phyloP scores from a whole-genome alignment of 2,113 vertebrate species.

The Ochotona princeps region DNA sequence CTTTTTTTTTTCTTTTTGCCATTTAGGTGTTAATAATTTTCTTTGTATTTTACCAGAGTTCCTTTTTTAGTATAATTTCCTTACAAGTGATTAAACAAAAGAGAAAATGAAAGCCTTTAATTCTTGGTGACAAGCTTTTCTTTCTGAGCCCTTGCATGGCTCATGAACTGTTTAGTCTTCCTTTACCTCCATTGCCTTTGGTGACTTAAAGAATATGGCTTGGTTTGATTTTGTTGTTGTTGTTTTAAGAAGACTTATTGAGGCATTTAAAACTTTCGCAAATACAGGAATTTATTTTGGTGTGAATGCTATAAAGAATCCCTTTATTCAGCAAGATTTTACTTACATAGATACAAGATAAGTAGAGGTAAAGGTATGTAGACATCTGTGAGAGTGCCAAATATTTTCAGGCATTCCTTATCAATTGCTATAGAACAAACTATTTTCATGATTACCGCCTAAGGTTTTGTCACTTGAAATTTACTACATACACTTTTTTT shows the following conservation, averaged over 20 bases:
- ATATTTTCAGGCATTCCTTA: background rate
- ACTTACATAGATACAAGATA: no score
- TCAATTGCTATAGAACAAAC: background rate
- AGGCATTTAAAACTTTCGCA: background rate
- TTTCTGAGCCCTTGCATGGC: background rate
- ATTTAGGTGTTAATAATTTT: background rate
- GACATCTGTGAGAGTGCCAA: background rate
- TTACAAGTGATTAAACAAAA: no score
- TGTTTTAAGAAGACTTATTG: background rate
- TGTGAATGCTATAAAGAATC: background rate
- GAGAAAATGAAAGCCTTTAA: background rate
- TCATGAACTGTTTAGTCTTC: background rate
- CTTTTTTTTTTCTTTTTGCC: conserved; percentile 8
- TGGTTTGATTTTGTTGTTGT: no score
- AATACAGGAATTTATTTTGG: conserved; percentile 16
- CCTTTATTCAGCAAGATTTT: background rate
- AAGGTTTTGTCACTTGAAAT: background rate
- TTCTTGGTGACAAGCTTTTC: conserved; percentile 2
- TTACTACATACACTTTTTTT: background rate
- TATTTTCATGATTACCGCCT: background rate
- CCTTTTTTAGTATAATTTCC: background rate
- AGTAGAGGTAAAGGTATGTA: no score
- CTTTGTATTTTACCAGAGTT: background rate
- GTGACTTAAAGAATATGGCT: conserved; percentile 12
- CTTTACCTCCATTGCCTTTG: background rate